phyloP scores from a whole-genome alignment of 2,113 vertebrate species.

The Craseonycteris thonglongyai region DNA sequence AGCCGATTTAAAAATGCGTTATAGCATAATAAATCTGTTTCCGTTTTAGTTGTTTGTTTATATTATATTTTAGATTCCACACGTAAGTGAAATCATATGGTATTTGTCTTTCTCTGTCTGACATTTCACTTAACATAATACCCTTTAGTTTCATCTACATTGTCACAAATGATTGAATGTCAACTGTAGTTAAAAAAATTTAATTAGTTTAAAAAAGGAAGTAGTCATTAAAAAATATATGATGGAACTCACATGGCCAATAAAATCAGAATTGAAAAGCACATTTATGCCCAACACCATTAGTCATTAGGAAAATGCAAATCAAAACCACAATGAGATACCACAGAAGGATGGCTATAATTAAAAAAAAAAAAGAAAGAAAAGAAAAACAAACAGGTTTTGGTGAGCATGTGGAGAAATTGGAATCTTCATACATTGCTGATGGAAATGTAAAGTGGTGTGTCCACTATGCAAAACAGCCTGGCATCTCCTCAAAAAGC shows the following conservation, averaged over 20 bases:
- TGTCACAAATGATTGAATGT: too few species aligned
- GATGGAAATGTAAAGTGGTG: not conserved
- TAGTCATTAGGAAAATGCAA: constrained; percentile 18
- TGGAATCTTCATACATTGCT: not conserved
- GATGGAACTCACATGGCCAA: not conserved
- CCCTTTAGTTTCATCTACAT: too few species aligned
- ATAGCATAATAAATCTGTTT: not conserved
- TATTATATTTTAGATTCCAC: too few species aligned
- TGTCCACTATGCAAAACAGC: not conserved
- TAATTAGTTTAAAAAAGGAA: too few species aligned
- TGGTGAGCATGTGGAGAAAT: constrained; percentile 27
- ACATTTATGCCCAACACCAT: not conserved
- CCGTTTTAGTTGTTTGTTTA: too few species aligned
- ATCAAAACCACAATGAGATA: not conserved
- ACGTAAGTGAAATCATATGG: too few species aligned
- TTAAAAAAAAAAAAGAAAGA: not conserved
- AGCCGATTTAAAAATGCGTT: not conserved
- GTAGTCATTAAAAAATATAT: not conserved
- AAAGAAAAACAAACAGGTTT: not conserved
- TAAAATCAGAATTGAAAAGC: not conserved
- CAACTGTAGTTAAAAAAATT: too few species aligned
- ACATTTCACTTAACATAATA: too few species aligned
- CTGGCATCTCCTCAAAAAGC: not conserved
- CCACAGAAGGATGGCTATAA: not conserved
- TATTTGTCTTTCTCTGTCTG: too few species aligned